phyloP scores from a whole-genome alignment of 2,888 invertebrate species.

The Buathra laborator region DNA sequence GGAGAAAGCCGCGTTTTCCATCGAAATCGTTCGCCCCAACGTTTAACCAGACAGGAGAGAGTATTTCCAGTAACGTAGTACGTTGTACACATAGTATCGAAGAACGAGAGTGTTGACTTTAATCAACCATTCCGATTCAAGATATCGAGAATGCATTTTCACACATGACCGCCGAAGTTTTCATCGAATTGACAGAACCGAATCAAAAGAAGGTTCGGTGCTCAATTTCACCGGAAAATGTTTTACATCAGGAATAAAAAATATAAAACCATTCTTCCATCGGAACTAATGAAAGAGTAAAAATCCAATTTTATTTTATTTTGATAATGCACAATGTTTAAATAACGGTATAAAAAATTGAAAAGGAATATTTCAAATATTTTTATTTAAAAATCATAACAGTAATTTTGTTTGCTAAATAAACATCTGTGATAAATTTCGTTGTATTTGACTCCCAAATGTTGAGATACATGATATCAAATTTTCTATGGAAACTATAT shows the following conservation, averaged over 20 bases:
- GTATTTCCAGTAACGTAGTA: too few relatives aligned
- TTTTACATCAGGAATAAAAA: background rate
- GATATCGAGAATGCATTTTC: conserved; percentile 48
- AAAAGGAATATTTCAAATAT: too few relatives aligned
- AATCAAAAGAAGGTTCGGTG: background rate
- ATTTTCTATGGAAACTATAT: too few relatives aligned
- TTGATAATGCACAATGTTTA: too few relatives aligned
- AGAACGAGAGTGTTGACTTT: conserved; percentile 63
- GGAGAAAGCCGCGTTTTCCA: conserved; percentile 59
- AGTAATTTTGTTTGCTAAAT: too few relatives aligned
- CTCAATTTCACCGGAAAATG: too few relatives aligned
- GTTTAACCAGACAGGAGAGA: conserved; percentile 35
- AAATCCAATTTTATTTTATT: background rate
- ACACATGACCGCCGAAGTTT: background rate
- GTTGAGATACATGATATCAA: too few relatives aligned
- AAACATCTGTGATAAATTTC: too few relatives aligned
- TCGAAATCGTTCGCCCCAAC: conserved; percentile 64
- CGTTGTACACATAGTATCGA: conserved; percentile 6
- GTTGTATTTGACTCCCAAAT: too few relatives aligned
- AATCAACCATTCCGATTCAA: conserved; percentile 69
- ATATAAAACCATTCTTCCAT: background rate
- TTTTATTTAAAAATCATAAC: too few relatives aligned
- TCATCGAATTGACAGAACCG: conserved; percentile 15
- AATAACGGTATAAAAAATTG: too few relatives aligned
- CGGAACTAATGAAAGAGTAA: background rate